Evolutionary conservation across 2,888 invertebrate genomes (phyloP).

Genomic region (Caenorhabditis imperialis): DNA sequence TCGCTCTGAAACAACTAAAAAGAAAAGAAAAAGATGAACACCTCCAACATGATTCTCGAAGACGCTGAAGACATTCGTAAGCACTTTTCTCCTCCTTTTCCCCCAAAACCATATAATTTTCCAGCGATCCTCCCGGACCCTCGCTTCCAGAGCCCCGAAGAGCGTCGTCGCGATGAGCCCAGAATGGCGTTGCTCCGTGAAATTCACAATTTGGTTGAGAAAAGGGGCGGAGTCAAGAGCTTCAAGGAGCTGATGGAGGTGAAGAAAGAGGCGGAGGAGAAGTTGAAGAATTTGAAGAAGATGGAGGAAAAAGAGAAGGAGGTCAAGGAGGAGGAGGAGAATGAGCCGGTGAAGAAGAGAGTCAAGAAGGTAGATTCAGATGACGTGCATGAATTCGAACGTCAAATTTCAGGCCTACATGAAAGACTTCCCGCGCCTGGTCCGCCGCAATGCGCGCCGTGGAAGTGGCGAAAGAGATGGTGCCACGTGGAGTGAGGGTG

Average conservation of each 20-base stretch:
- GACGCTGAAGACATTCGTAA: no score
- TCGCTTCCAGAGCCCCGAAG: neutral
- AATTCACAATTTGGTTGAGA: no score
- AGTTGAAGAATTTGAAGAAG: neutral
- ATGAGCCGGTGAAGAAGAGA: no score
- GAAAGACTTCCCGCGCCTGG: slow-evolving; percentile 25
- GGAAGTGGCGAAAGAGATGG: neutral
- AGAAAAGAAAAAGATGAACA: no score
- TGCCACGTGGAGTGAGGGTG: slow-evolving; percentile 16
- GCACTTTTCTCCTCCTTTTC: no score
- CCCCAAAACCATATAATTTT: no score
- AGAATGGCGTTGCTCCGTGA: no score
- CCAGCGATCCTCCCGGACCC: neutral
- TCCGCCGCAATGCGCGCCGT: slow-evolving; percentile 29
- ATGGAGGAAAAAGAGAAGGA: neutral
- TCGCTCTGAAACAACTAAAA: no score
- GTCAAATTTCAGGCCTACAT: neutral
- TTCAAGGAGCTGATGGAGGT: neutral
- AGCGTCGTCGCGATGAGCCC: neutral
- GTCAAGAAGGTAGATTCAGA: no score
- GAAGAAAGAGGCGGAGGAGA: neutral
- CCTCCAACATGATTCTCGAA: no score
- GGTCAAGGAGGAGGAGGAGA: neutral
- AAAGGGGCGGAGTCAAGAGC: neutral
- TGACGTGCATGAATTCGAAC: no score